Evolutionary conservation across 2,797 vertebrate species (phyloP), one percentile per base, ranked within the genome.

Genomic region (Australoheros facetus): DNA sequence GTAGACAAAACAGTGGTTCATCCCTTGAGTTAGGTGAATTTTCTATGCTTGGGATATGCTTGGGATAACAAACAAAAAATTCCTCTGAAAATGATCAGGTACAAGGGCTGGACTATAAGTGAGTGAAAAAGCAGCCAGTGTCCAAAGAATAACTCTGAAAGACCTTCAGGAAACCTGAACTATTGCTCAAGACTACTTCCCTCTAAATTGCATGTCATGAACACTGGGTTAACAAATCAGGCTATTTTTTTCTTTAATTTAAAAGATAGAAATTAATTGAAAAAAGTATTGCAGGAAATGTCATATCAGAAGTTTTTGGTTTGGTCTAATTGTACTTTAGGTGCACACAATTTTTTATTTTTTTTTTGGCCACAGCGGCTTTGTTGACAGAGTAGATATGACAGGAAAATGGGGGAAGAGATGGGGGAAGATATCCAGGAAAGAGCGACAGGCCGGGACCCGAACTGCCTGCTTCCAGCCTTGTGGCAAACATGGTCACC

Each of bases 11-110:
- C 62, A 28, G 9, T 0, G 2, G 23, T 9, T 17, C 5, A 45
- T 26, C 39, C 0, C 0, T 26, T 45, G 37, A 64, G 39, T 7
- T 28, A 0, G 39, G 39, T 23, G 17, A 21, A 21, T 6, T 2
- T 64, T 2, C 26, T 16, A 26, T 21, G 13, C 7, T 23, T 23
- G 37, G 42, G n/a, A 6, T 26, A 64, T 26, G 45, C 60, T 26
- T 64, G 39, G 37, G 21, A 45, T 45, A 16, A 5, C 42, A 45
- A 45, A 45, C 4, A 45, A 16, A 45, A 45, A 45, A 16, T 6
- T 16, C 14, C 42, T 16, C 14, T 64, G 3, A 28, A 66, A 48
- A 66, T 4, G 62, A 23, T 66, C 42, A 28, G 39, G 39, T 48
- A 28, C 23, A 66, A 66, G 62, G 17, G 5, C 14, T 3, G 0